phyloP scores from a whole-genome alignment of 2,113 vertebrate genomes.

The Platanista minor region DNA sequence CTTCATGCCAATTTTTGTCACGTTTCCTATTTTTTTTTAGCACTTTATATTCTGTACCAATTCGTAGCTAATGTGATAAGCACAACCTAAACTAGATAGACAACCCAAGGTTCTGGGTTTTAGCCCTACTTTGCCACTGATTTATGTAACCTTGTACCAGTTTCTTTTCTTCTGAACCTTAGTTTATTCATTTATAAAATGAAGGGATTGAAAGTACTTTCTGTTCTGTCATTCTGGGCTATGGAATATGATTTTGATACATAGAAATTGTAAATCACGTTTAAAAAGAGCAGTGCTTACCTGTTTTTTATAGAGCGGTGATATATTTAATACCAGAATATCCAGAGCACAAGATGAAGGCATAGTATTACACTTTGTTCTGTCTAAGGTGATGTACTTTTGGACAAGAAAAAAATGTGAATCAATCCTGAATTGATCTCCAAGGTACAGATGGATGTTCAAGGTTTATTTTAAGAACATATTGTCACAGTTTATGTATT shows the following conservation, averaged over 20 bases:
- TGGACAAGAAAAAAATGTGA: not conserved
- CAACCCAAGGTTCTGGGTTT: not conserved
- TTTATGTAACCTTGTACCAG: not conserved
- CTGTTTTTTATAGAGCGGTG: not conserved
- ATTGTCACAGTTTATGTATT: not conserved
- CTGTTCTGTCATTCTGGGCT: not conserved
- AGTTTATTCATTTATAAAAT: not conserved
- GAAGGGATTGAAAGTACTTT: not conserved
- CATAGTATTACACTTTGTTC: not conserved
- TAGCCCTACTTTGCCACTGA: not conserved
- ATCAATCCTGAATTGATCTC: not conserved
- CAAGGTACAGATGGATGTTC: not conserved
- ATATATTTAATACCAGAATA: not conserved
- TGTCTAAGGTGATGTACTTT: not conserved
- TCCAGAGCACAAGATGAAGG: not conserved
- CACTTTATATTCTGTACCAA: not conserved
- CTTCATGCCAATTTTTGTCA: not conserved
- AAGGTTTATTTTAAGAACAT: constrained; percentile 24
- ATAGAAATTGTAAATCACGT: not conserved
- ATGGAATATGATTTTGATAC: constrained; percentile 26
- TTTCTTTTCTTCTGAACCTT: not conserved
- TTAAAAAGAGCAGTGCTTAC: not conserved
- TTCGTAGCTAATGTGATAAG: not conserved
- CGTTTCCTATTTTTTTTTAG: not conserved
- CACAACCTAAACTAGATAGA: not conserved